Evolutionary conservation across 2,113 vertebrate species (phyloP), one percentile per base, ranked within the genome.

Genomic region (Corythornis cristatus): DNA sequence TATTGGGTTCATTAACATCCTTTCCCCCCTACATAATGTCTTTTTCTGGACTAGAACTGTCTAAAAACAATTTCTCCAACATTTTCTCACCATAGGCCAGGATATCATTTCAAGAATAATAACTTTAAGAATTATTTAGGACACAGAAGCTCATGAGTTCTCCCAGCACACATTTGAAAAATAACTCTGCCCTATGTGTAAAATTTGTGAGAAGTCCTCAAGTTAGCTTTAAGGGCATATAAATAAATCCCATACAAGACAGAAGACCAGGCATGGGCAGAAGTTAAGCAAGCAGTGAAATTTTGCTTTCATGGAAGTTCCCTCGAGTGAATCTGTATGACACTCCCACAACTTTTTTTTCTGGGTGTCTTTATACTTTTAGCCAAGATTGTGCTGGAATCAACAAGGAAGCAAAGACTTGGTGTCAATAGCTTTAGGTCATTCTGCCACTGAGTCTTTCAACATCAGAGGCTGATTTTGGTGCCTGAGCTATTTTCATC

Each of bases 401-500:
- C 85, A 93, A 65, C 65, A 93, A 31, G 26, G 26, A 94, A 92
- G 79, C 79, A 89, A 75, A 71, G 51, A 46, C 29, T 68, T 61
- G 5, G 40, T 77, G 80, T 96, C 88, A 93, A 79, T 53, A 73
- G 64, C 78, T 95, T 83, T 43, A 71, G 73, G 74, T 86, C 48
- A 71, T 84, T 50, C 51, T 93, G 81, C 33, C 66, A 64, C 79
- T 31, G 28, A 42, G 12, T 19, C 89, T 89, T 91, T 90, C 79
- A 94, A 66, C 31, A 84, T 71, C 70, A 88, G 75, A 93, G 77
- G 46, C 42, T 33, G 81, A 85, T 95, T 85, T 91, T 78, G 42
- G 58, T 85, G 60, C 35, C 75, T 70, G 72, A 86, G 74, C 89
- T 94, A 64, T 88, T 93, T 95, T 77, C 87, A 83, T 73, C 82